Base-by-base conservation (phyloP, 2,797 vertebrate species). In the Microctenopoma stevenorrisi region DNA sequence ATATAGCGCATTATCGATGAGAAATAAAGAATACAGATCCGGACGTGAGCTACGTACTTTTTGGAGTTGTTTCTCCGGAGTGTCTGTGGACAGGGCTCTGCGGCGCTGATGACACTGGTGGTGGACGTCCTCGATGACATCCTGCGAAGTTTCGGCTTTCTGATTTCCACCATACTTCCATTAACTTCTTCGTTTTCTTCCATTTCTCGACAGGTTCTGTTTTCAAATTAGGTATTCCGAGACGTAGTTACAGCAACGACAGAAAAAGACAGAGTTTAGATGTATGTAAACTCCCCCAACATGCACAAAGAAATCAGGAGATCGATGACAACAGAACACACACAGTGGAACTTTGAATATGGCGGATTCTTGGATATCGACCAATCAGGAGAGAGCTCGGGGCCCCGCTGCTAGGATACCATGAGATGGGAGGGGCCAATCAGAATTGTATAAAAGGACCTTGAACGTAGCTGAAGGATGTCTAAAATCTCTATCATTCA, bases 341-440 rank as follows among this genome's bases (percentile, higher is more conserved):
- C 54, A 81, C 86, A 71, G 72, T 89, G 91, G 90, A 93, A 89
- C 89, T 93, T 93, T 93, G 92, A 93, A 93, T 91, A 88, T 87
- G 91, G 92, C 91, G 90, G 91, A 90, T 71, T 83, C 37, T 89
- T 84, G 72, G 75, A 86, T 83, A 86, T 12, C 37, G 72, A 87
- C 92, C 92, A 93, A 93, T 93, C 76, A 83, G 74, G 52, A 62
- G 52, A 73, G 43, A 13, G 59, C 2, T 72, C 13, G 0, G 50
- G 38, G 64, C 14, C 44, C 35, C 1, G 78, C 68, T 75, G 68
- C 84, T 63, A 38, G 9, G 77, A 66, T 25, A 75, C 61, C 8
- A 1, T 0, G 6, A 59, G 9, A 25, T 84, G 79, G 90, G 91
- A 68, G 90, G 83, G 16, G 83, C 72, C 58, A 72, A 25, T 5